These are phyloP conservation scores for Carapus acus DNA, from an alignment of 2,797 vertebrate species.

Conservation along the genomic window DNA sequence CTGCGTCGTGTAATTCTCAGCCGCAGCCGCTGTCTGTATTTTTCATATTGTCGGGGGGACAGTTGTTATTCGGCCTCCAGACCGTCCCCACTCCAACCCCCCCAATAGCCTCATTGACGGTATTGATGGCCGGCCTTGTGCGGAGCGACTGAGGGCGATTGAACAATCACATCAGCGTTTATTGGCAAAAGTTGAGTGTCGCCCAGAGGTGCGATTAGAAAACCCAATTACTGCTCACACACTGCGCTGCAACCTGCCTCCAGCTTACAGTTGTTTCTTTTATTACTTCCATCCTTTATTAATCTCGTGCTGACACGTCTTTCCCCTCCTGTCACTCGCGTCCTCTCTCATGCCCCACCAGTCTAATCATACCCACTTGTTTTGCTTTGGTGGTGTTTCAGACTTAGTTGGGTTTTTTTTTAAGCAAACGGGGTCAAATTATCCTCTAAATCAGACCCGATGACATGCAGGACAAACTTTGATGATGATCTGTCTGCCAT, in stretches of 20 bases:
- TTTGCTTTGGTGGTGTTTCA: constrained; percentile 8
- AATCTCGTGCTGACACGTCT: constrained; percentile 62
- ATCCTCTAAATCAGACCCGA: neutral
- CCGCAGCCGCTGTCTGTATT: constrained; percentile 56
- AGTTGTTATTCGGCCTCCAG: constrained; percentile 56
- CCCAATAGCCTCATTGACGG: constrained; percentile 70
- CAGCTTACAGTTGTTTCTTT: constrained; percentile 71
- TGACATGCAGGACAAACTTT: constrained; percentile 1
- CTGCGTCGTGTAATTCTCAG: constrained; percentile 54
- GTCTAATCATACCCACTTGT: constrained; percentile 17
- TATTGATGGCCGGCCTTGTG: constrained; percentile 68
- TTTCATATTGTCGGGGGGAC: constrained; percentile 68
- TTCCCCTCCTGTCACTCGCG: constrained; percentile 25
- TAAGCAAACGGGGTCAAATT: constrained; percentile 6
- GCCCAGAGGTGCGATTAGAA: constrained; percentile 75
- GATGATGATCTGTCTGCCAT: constrained; percentile 10
- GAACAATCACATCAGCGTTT: constrained; percentile 72
- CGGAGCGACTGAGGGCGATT: constrained; percentile 64
- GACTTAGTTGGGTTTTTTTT: constrained; percentile 3
- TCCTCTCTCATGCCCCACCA: constrained; percentile 6
- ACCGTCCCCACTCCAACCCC: constrained; percentile 58
- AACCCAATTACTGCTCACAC: constrained; percentile 74
- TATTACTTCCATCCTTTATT: constrained; percentile 71
- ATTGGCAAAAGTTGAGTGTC: constrained; percentile 72
- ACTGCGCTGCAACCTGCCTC: constrained; percentile 54